Base-by-base conservation (phyloP, 2,888 invertebrate genomes). In the Pseudanteris insignis region DNA sequence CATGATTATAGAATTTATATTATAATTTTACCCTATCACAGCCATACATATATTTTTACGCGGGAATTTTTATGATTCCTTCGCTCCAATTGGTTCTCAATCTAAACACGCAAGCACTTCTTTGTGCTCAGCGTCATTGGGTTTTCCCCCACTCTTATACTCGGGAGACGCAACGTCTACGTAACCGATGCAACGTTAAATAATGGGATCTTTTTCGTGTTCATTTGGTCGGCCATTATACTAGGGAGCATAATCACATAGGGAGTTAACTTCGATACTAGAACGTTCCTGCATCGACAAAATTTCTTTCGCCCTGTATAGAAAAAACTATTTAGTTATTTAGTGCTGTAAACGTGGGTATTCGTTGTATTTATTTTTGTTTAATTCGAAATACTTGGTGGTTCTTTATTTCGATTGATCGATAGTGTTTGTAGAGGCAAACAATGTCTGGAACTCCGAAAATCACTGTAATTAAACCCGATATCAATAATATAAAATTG, bases 261-360 rank as follows among this genome's bases (percentile, higher is more conserved):
- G 48, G 48, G 76, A 76, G 75, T 76, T 76, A 72, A 63, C 71
- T 70, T 57, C 3, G 7, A 40, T 71, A 75, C 74, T 76, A 75
- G 76, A 64, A 67, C 68, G 66, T 69, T 59, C 26, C 41, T 51
- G 33, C 34, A 53, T 46, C 11, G 3, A 9, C 25, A 4, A 7
- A 10, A 26, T 41, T 63, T 64, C 46, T 7, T 7, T 40, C 57
- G 59, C 30, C 55, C 43, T 13, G 21, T 37, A 59, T 43, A 60
- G 58, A 58, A 69, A 70, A 71, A 73, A 73, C 70, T 75, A 75
- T 75, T 76, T 77, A 67, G 77, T 77, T 68, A 77, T 76, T 75
- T 76, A 64, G 72, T 70, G 67, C 68, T 68, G 63, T 68, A 63
- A 69, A 65, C 71, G 73, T 73, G 68, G 73, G 68, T 64, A 70